Evolutionary conservation across 2,888 invertebrate genomes (phyloP), one percentile per base, ranked within the genome.

Genomic region (Eupithecia pulchellata): DNA sequence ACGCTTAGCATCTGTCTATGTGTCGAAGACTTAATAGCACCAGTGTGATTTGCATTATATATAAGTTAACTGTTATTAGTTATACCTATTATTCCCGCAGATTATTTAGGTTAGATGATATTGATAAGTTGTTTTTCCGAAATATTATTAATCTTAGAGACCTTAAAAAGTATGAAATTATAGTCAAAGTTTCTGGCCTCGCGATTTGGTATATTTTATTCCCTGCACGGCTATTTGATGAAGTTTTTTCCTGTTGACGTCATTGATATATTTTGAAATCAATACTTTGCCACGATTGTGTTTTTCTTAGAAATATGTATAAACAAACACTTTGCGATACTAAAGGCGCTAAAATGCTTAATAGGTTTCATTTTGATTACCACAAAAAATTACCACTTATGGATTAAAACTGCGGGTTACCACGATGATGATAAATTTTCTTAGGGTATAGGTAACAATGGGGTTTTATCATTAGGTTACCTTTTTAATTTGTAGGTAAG

Each of bases 1-100:
- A 61, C 34, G 34, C 61, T 61, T 61, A 25, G 61, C 61, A 66
- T 42, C 30, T 14, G 8, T 57, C 55, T 52, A 57, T 57, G 14
- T 55, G 27, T 65, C 20, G 36, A 55, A 57, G 55, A 55, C 20
- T 55, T 68, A 13, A 20, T 34, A n/a, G 30, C 58, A 9, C 17
- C n/a, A 60, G 14, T 32, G 58, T 4, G 32, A 32, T 58, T 58
- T 30, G 58, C 20, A 20, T 47, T 47, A 20, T 20, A 60, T 47
- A 20, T 20, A 60, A 60, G n/a, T 20, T 3, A 60, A 60, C 20
- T 58, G 27, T 4, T 52, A 13, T 25, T 20, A 52, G 4, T 52
- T 52, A 25, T 4, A 47, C 47, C 11, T 47, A n/a, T 6, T 6
- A 6, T 20, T 9, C 9, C 47, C 3, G n/a, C 42, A 9, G 47